Evolutionary conservation across 2,113 vertebrate genomes (phyloP).

Genomic region (Marmota flaviventris): DNA sequence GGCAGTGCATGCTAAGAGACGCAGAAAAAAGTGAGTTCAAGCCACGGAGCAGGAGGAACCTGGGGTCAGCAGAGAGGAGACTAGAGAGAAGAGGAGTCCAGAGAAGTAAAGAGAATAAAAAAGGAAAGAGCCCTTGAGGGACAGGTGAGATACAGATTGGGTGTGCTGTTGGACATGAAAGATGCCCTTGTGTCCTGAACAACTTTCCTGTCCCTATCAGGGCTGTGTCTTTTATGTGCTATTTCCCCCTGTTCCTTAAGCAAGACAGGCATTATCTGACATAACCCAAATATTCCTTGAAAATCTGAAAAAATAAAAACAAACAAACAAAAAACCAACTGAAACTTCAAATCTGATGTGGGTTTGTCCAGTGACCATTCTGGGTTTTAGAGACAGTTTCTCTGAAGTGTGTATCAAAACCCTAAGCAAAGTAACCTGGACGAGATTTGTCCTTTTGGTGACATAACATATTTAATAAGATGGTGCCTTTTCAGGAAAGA

Average conservation of each 20-base stretch:
- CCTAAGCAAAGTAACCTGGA: neutral
- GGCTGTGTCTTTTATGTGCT: neutral
- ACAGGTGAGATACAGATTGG: neutral
- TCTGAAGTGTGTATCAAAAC: neutral
- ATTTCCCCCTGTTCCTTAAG: neutral
- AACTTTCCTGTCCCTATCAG: neutral
- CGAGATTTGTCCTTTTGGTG: neutral
- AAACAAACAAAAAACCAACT: too few relatives aligned
- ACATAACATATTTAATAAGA: neutral
- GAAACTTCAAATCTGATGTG: neutral
- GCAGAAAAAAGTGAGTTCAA: neutral
- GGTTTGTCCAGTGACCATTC: neutral
- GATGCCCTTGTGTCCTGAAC: neutral
- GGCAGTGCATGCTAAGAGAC: neutral
- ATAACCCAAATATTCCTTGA: neutral
- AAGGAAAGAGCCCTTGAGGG: too few relatives aligned
- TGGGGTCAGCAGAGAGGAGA: neutral
- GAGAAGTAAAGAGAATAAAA: neutral
- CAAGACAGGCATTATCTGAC: neutral
- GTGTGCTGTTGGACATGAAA: neutral
- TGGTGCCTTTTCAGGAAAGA: neutral
- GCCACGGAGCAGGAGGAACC: neutral
- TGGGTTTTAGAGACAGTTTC: neutral
- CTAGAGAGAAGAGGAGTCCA: neutral
- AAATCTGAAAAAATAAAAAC: neutral